Conservation (phyloP, 2,113 vertebrate species). For the Glaucidium brasilianum region DNA sequence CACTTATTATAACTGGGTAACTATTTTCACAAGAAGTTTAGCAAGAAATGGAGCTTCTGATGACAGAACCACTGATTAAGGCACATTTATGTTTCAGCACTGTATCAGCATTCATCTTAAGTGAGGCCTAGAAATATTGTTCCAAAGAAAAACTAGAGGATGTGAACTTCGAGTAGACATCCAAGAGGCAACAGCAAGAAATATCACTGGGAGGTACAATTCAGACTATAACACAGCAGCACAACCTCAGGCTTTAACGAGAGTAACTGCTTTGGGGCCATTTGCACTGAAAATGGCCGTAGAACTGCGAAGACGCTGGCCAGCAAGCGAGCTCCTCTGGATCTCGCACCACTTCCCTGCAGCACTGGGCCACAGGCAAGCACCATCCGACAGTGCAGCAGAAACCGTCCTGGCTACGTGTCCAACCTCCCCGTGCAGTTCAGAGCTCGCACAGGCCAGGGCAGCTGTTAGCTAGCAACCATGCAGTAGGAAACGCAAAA, state of each 20-base stretch:
- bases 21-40: background rate
- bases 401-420: accelerated
- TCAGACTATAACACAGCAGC: background rate
- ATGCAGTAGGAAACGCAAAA: background rate
- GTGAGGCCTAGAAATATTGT: background rate
- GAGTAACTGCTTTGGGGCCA: background rate
- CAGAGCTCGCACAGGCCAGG: background rate
- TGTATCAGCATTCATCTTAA: background rate
- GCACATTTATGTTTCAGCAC: background rate
- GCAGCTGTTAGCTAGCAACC: background rate
- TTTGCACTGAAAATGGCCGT: accelerated
- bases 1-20: too few relatives aligned
- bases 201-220: background rate
- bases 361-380: background rate
- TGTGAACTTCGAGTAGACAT: background rate
- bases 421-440: background rate
- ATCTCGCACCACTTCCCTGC: background rate
- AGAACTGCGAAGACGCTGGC: background rate
- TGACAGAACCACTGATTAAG: background rate
- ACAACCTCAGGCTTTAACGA: background rate
- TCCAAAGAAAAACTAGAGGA: background rate
- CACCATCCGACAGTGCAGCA: accelerated
- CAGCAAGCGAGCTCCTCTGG: background rate
- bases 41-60: background rate
- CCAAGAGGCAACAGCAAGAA: background rate